Base-by-base conservation (phyloP, 2,888 invertebrate genomes). In the Oxytorus armatus region DNA sequence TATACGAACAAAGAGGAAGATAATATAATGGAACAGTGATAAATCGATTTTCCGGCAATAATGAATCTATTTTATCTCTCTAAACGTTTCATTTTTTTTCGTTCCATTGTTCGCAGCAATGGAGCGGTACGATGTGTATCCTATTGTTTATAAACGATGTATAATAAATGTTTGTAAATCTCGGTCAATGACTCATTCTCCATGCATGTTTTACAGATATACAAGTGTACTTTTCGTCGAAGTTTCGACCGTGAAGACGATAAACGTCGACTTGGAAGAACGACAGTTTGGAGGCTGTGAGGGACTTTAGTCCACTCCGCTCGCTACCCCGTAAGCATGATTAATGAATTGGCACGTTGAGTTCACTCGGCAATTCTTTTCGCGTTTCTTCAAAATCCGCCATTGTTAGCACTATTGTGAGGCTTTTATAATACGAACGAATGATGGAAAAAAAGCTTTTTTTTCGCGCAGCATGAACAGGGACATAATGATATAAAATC, bases 141-240 rank as follows among this genome's bases (percentile, higher is more conserved):
- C 82, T 29, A 83, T 84, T 85, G 86, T 86, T 84, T 83, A 80
- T 83, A 87, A 89, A 89, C 84, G 85, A 85, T 82, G 84, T 79
- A 79, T 89, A 86, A 88, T 84, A 86, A 88, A 88, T 88, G 88
- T 85, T 83, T 76, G 55, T 25, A 70, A 70, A 77, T 76, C 70
- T 61, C 76, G 63, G 61, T 51, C 57, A 36, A 59, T 44, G 70
- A 61, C 47, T 57, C 53, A 44, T 11, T 75, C 57, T 16, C 33
- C 47, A 25, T 72, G 65, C 61, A 51, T n/a, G 69, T 78, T 82
- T 21, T 57, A 49, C 57, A n/a, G n/a, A n/a, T n/a, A 66, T 66
- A 51, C 82, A 78, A 76, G 83, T 72, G 78, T 63, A n/a, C 76
- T 3, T 61, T 72, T 39, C 59, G 44, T 51, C 21, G 11, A 25